phyloP scores from a whole-genome alignment of 1,140 invertebrate genomes.

The Polyergus mexicanus region DNA sequence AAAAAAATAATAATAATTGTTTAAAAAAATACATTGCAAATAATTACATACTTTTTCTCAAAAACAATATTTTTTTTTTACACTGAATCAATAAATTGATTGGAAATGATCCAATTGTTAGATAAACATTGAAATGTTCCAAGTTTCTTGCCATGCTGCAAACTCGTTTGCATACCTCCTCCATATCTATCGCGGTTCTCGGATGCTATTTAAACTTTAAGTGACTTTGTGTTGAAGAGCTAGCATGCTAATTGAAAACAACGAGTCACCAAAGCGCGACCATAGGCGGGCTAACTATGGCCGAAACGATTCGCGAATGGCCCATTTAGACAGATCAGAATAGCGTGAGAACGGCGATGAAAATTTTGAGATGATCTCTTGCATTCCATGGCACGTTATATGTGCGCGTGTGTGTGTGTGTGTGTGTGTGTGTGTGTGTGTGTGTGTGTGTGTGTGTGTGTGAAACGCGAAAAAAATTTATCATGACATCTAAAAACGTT shows the following conservation, averaged over 20 bases:
- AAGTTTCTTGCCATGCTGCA: background rate
- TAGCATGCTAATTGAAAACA: slow-evolving; percentile 56
- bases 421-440: background rate
- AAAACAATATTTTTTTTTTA: too few species aligned
- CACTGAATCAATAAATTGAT: slow-evolving; percentile 10
- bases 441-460: too few species aligned
- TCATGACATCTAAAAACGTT: background rate
- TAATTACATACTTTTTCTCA: too few species aligned
- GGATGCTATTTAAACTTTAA: slow-evolving; percentile 59
- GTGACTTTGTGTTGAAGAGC: slow-evolving; percentile 48
- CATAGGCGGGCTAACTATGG: slow-evolving; percentile 45
- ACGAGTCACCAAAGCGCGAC: slow-evolving; percentile 39
- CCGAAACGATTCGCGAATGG: slow-evolving; percentile 28
- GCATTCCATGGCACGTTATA: too few species aligned
- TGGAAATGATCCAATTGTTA: background rate
- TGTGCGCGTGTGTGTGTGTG: background rate
- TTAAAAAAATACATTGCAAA: too few species aligned
- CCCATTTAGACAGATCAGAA: slow-evolving; percentile 50
- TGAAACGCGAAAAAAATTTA: background rate
- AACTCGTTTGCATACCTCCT: slow-evolving; percentile 47
- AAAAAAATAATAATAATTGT: too few species aligned
- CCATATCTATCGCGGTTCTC: background rate
- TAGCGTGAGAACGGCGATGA: slow-evolving; percentile 22
- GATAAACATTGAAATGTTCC: background rate
- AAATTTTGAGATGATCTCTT: slow-evolving; percentile 15